Conservation (phyloP, 53 echinoderm and acorn worm genomes). For the Arbacia lixula region DNA sequence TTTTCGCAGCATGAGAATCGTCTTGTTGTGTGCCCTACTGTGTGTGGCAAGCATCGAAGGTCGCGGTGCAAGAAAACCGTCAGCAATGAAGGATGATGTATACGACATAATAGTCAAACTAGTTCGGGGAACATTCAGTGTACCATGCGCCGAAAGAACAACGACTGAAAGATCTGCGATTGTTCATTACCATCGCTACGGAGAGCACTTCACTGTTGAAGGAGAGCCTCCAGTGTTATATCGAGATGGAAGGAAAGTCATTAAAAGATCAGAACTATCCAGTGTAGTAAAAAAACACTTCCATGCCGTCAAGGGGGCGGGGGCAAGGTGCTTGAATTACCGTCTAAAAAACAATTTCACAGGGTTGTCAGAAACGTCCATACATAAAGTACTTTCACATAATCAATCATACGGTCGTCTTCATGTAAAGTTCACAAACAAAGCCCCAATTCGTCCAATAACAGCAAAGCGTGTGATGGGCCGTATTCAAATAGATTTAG, state of each 20-base stretch:
- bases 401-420: neutral
- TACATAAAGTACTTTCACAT: slow-evolving; percentile 27
- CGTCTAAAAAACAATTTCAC: slow-evolving; percentile 21
- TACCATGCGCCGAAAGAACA: slow-evolving; percentile 38
- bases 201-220: slow-evolving; percentile 32
- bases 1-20: slow-evolving; percentile 5
- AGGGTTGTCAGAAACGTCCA: slow-evolving; percentile 39
- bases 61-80: slow-evolving; percentile 30
- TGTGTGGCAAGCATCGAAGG: neutral
- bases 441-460: slow-evolving; percentile 19
- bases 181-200: slow-evolving; percentile 18
- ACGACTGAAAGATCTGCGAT: slow-evolving; percentile 10
- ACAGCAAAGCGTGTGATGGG: slow-evolving; percentile 27
- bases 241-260: slow-evolving; percentile 42
- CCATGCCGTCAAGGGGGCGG: neutral
- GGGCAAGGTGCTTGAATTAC: slow-evolving; percentile 32
- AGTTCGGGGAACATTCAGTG: slow-evolving; percentile 25
- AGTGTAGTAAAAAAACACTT: neutral
- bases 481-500: slow-evolving; percentile 33
- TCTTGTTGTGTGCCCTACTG: neutral
- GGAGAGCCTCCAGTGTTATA: slow-evolving; percentile 27
- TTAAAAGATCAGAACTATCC: slow-evolving; percentile 10
- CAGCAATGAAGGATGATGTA: slow-evolving; percentile 24
- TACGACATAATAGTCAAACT: slow-evolving; percentile 45
- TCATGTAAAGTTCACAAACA: slow-evolving; percentile 24